Percentiles rank a stretch among this genome's conserved stretches.
phyloP scores from a whole-genome alignment of 1,140 invertebrate species.

The Drosophila nikananu region DNA sequence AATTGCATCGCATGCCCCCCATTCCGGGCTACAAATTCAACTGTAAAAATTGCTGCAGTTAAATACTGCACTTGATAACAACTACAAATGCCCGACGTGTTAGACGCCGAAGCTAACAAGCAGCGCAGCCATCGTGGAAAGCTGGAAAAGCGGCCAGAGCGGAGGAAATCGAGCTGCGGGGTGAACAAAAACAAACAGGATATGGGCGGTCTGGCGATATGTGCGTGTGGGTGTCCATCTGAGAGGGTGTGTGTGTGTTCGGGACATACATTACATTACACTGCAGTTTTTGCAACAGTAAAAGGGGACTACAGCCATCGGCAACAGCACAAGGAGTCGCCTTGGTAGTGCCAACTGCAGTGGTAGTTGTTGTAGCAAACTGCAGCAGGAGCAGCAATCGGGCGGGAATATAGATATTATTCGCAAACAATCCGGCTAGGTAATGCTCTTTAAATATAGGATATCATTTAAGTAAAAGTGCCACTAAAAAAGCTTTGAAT shows the following conservation, averaged over 20 bases:
- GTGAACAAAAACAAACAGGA: conserved; percentile 74
- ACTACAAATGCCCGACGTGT: conserved; percentile 71
- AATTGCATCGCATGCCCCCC: conserved; percentile 61
- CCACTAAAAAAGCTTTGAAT: not conserved
- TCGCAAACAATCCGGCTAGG: not conserved
- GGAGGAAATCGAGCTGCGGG: conserved; percentile 20
- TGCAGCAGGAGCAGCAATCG: conserved; percentile 7
- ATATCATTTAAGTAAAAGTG: too few species aligned
- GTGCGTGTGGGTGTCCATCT: conserved; percentile 27
- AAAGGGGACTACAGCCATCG: conserved; percentile 51
- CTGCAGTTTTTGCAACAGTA: conserved; percentile 69
- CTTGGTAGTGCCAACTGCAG: conserved; percentile 23
- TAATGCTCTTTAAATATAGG: conserved; percentile 14
- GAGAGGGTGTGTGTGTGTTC: conserved; percentile 26
- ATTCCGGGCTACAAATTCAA: conserved; percentile 62
- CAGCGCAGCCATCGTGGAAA: conserved; percentile 47
- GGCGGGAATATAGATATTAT: conserved; percentile 1
- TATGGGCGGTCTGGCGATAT: conserved; percentile 66
- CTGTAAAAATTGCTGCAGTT: conserved; percentile 78
- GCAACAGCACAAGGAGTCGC: conserved; percentile 31
- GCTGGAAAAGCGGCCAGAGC: conserved; percentile 3
- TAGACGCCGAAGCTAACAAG: conserved; percentile 70
- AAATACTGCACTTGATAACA: conserved; percentile 77
- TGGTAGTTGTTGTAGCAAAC: conserved; percentile 3
- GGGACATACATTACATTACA: conserved; percentile 70